Base-by-base conservation (phyloP, 2,797 vertebrate species). In the Urophycis tenuis region DNA sequence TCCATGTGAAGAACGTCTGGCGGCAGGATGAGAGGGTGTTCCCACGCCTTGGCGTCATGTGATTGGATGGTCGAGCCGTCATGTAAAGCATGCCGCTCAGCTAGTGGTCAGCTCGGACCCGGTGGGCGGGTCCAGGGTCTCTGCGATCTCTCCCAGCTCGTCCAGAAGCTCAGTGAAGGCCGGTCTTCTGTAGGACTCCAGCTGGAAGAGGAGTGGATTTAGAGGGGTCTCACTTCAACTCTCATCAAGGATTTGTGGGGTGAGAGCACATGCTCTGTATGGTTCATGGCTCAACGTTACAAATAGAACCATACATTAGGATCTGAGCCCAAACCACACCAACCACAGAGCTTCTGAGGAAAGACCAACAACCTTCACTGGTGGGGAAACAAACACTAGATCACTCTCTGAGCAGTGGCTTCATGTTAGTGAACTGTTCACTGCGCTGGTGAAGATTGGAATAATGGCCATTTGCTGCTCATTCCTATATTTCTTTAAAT, bases 91-190 rank as follows among this genome's bases (percentile, higher is more conserved):
- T 32, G 5, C 8, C 3, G 29, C 74, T 94, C 92, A 94, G 84
- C 90, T 87, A 0, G 86, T 87, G 80, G 82, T 83, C 73, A 87
- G 80, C 60, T 94, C 91, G 4, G 86, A 78, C 79, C 79, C 80
- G 3, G 83, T 64, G 0, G 88, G 85, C 5, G 76, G 78, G 73
- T 96, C 95, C 85, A 96, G 87, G 14, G 81, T 90, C 85, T 96
- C 95, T 0, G 88, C 88, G 0, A 92, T 84, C 64, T 96, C 94
- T 17, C 92, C 93, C 85, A 96, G 31, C 77, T 95, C 92, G 25
- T 96, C 95, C 80, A 95, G 87, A 76, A 96, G 53, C 87, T 96
- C 94, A 0, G 92, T 90, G 88, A 96, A 96, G 0, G 95, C 94
- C 0, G 95, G 95, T 19, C 95, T 92, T 64, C 94, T 92, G 90